Evolutionary conservation across 2,888 invertebrate genomes (phyloP).

Genomic region (Ellobium chinense): DNA sequence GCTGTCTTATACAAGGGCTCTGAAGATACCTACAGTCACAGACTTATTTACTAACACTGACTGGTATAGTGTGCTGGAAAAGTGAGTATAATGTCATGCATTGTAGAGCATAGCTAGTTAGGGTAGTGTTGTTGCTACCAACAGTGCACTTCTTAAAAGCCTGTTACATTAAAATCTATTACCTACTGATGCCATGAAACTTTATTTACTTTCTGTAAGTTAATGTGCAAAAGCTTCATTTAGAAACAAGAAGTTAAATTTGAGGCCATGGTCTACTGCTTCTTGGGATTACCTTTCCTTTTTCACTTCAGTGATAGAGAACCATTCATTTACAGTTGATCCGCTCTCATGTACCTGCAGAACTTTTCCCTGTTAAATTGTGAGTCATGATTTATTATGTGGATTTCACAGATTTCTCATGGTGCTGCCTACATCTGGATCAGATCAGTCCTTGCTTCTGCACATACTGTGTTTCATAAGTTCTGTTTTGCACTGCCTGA

Average conservation of each 20-base stretch:
- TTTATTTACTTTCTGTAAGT: too few relatives aligned
- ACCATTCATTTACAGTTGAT: too few relatives aligned
- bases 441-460: constrained; percentile 73
- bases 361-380: neutral
- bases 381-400: neutral
- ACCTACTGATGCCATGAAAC: too few relatives aligned
- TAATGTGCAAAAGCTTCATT: too few relatives aligned
- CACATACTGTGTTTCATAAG: constrained; percentile 70
- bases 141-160: too few relatives aligned
- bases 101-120: too few relatives aligned
- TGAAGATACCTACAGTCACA: constrained; percentile 51
- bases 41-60: constrained; percentile 61
- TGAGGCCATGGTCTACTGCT: neutral
- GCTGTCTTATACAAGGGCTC: constrained; percentile 58
- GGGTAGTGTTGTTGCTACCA: too few relatives aligned
- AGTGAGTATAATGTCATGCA: constrained; percentile 56
- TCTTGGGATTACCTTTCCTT: too few relatives aligned
- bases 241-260: neutral
- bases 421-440: constrained; percentile 69
- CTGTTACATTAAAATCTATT: too few relatives aligned
- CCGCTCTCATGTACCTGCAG: too few relatives aligned
- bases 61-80: constrained; percentile 68
- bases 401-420: constrained; percentile 71
- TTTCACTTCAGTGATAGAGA: too few relatives aligned
- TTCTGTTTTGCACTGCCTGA: constrained; percentile 59